phyloP scores from a whole-genome alignment of 2,113 vertebrate species.

The Thymallus thymallus region DNA sequence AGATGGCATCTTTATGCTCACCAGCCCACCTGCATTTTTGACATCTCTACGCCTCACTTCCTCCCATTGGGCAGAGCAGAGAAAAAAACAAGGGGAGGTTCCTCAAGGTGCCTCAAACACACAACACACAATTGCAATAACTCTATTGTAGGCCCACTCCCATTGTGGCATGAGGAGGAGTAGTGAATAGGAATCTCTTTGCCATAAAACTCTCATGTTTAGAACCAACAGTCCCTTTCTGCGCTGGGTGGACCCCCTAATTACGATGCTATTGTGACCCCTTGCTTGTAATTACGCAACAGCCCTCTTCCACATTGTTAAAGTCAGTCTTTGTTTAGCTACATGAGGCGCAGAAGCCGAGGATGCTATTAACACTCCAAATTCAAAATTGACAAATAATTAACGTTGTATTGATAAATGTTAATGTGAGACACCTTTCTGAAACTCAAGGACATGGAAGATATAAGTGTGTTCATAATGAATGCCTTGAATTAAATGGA shows the following conservation, averaged over 20 bases:
- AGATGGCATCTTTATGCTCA: constrained; percentile 43
- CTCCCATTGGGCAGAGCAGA: constrained; percentile 44
- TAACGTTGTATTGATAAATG: too few relatives aligned
- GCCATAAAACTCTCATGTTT: constrained; percentile 67
- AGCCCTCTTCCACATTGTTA: constrained; percentile 20
- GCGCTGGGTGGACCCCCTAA: constrained; percentile 57
- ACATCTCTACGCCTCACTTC: constrained; percentile 68
- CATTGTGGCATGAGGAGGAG: constrained; percentile 59
- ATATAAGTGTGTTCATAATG: background rate
- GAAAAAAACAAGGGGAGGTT: constrained; percentile 44
- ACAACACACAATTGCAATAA: constrained; percentile 38
- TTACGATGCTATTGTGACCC: constrained; percentile 58
- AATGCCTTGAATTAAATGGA: background rate
- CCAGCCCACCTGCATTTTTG: constrained; percentile 60
- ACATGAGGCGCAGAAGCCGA: constrained; percentile 16
- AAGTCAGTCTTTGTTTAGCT: constrained; percentile 40
- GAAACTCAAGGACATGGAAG: constrained; percentile 19
- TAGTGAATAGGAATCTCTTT: constrained; percentile 54
- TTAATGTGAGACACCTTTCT: background rate
- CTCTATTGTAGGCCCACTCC: constrained; percentile 43
- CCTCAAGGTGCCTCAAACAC: constrained; percentile 63
- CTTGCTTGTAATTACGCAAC: constrained; percentile 61
- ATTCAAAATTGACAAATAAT: constrained; percentile 21
- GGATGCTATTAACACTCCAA: constrained; percentile 2
- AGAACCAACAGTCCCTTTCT: constrained; percentile 48